Percentiles rank a stretch among this genome's conserved stretches.
phyloP scores from a whole-genome alignment of 2,888 invertebrate species.

The Mesorhabditis belari region DNA sequence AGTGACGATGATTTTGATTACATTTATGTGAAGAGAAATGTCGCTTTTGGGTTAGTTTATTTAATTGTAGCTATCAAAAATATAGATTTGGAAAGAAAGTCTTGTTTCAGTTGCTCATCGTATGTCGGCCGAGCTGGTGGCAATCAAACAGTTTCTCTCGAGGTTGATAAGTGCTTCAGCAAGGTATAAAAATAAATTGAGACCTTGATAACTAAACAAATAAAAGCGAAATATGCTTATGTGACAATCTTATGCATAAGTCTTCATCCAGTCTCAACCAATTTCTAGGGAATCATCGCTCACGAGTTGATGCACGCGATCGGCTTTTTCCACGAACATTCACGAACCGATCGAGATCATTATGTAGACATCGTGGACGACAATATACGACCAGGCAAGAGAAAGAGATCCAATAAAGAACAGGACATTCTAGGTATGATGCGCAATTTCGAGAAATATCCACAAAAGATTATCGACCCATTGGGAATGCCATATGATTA shows the following conservation, averaged over 20 bases:
- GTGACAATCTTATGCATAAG: not conserved
- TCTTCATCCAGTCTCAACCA: not conserved
- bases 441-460: conserved; percentile 59
- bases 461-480: conserved; percentile 54
- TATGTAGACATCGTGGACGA: conserved; percentile 70
- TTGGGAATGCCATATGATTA: conserved; percentile 69
- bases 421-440: conserved; percentile 54
- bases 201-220: too few relatives aligned
- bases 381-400: conserved; percentile 64
- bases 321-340: conserved; percentile 79
- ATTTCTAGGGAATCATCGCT: conserved; percentile 61
- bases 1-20: conserved; percentile 61
- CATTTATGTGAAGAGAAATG: conserved; percentile 60
- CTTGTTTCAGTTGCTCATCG: conserved; percentile 66
- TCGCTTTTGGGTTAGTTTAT: conserved; percentile 54
- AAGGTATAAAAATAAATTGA: conserved; percentile 37
- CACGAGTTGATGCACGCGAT: conserved; percentile 72
- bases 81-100: too few relatives aligned
- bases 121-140: conserved; percentile 71
- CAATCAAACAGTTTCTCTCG: conserved; percentile 68
- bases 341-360: conserved; percentile 70
- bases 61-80: too few relatives aligned
- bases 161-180: conserved; percentile 54
- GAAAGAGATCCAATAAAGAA: not conserved
- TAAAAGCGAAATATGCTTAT: too few relatives aligned